Base-by-base conservation (phyloP, 2,888 invertebrate species). In the Dryobota labecula region DNA sequence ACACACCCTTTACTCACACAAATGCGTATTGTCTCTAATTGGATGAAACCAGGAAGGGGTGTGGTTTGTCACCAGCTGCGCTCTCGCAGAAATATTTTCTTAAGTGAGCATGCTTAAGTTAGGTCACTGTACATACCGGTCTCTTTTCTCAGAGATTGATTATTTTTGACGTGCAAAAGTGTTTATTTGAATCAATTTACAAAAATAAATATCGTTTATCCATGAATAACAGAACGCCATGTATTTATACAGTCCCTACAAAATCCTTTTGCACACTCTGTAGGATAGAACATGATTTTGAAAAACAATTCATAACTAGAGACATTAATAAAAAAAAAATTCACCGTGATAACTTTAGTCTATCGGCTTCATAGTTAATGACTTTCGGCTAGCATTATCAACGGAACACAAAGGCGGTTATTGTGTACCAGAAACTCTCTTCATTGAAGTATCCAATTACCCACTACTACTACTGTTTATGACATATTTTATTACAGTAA, bases 361-460 rank as follows among this genome's bases (percentile, higher is more conserved):
- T 47, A 67, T 69, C 61, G 57, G n/a, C 57, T 56, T 73, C 51
- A 38, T 71, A 71, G 70, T 60, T 68, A 73, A 85, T 65, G 65
- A 81, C 60, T 76, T 76, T 70, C 45, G 56, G 38, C 54, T 38
- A 41, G 33, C 45, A 45, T 81, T 84, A 73, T 82, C 73, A 74
- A 51, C 38, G 15, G 36, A 65, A 76, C 30, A 76, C 72, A 85
- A 83, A 73, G 64, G 49, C n/a, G n/a, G 30, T 69, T 75, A 78
- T 81, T 81, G 60, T 73, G 64, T 75, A 63, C 27, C 60, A 73
- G 63, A 57, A 43, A 67, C 54, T 73, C 67, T 74, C 33, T 57
- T 69, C 81, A 83, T 80, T 76, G 53, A 81, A 78, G 76, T 73
- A 62, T 70, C 75, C 69, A 78, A 82, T 84, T 84, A 82, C 62